phyloP scores from a whole-genome alignment of 1,140 invertebrate genomes.

The Physella acuta region DNA sequence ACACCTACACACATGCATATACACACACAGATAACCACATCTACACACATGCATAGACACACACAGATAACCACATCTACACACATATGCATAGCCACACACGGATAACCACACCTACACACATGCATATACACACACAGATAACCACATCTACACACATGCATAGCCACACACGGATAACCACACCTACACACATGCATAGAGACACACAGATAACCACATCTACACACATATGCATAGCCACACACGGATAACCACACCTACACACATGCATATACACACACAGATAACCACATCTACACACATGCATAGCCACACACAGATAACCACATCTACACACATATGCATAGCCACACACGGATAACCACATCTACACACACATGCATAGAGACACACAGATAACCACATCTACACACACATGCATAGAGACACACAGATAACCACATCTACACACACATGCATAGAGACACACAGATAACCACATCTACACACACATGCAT shows the following conservation, averaged over 20 bases:
- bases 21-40: neutral
- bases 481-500: neutral
- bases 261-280: neutral
- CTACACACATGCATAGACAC: neutral
- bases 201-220: neutral
- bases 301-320: neutral
- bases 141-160: neutral
- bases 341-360: neutral
- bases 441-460: neutral
- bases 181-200: neutral
- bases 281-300: neutral
- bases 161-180: neutral
- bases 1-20: neutral
- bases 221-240: neutral
- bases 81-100: neutral
- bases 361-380: neutral
- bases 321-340: neutral
- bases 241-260: neutral
- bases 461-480: neutral
- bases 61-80: neutral
- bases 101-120: neutral
- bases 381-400: neutral
- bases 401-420: neutral
- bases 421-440: neutral
- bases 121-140: neutral